Evolutionary conservation across 2,113 vertebrate species (phyloP).

Genomic region (Zosterops hypoxanthus): DNA sequence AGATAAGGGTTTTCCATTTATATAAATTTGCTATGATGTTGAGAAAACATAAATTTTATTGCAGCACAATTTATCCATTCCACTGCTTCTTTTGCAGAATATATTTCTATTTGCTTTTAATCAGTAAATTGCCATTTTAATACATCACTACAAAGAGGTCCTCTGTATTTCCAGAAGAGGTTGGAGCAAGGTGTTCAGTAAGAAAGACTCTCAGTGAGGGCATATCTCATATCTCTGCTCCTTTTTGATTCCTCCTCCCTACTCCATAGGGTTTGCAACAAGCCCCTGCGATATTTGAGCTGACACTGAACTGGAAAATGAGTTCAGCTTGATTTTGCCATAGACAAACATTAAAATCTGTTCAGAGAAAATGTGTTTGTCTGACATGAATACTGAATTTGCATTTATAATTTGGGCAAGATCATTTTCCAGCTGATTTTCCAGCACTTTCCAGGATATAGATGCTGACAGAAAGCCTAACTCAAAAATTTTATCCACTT

Average conservation of each 20-base stretch:
- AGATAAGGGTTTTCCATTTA: background rate
- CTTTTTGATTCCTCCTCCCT: background rate
- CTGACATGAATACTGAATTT: constrained; percentile 3
- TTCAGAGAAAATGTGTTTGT: background rate
- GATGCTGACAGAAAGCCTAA: background rate
- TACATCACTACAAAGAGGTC: background rate
- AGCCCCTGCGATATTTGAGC: background rate
- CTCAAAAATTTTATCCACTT: background rate
- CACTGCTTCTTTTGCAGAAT: background rate
- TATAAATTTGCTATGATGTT: background rate
- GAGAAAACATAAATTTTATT: background rate
- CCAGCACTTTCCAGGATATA: background rate
- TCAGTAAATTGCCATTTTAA: background rate
- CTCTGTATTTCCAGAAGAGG: background rate
- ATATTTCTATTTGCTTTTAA: background rate
- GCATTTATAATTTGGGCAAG: constrained; percentile 20
- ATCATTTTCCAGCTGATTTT: constrained; percentile 14
- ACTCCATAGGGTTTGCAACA: background rate
- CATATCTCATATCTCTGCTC: background rate
- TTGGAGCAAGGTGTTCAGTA: background rate
- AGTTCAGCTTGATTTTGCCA: constrained; percentile 13
- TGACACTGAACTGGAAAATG: constrained; percentile 8
- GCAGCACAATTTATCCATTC: background rate
- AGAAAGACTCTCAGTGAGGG: background rate
- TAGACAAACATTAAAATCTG: constrained; percentile 17